Evolutionary conservation across 2,113 vertebrate species (phyloP).

Genomic region (Coptodon bakossiorum): DNA sequence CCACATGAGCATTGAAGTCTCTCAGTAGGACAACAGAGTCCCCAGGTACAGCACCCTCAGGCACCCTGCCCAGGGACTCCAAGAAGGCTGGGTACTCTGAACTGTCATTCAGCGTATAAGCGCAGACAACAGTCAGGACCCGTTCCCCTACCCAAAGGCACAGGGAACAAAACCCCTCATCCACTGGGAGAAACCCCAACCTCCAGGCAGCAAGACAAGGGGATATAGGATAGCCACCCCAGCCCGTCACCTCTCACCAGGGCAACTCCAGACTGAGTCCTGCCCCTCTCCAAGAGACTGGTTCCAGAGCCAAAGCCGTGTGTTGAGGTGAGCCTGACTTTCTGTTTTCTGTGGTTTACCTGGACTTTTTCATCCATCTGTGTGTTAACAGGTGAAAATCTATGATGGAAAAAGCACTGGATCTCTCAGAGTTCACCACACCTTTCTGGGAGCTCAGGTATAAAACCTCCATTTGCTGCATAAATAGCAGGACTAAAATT

Average conservation of each 20-base stretch:
- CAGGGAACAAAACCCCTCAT: too few species aligned
- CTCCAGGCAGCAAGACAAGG: too few species aligned
- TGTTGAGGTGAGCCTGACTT: background rate
- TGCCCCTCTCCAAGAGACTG: background rate
- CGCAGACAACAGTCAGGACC: too few species aligned
- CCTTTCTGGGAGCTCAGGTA: constrained; percentile 8
- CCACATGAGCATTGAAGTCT: too few species aligned
- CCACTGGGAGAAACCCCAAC: too few species aligned
- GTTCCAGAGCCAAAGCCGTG: too few species aligned
- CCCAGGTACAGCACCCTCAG: too few species aligned
- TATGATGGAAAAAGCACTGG: background rate
- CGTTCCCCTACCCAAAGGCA: too few species aligned
- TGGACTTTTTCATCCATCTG: background rate
- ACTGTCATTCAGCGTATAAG: too few species aligned
- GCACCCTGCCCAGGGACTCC: too few species aligned
- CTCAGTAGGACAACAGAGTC: too few species aligned
- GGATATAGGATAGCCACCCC: background rate
- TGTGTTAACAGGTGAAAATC: background rate
- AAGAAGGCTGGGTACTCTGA: too few species aligned
- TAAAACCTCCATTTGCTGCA: background rate
- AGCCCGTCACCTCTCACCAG: background rate
- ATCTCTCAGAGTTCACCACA: background rate
- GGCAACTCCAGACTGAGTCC: background rate
- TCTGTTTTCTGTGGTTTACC: background rate
- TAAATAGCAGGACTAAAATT: background rate